Evolutionary conservation across 1,140 invertebrate genomes (phyloP), one percentile per base, ranked within the genome.

Genomic region (Ericerus pela): DNA sequence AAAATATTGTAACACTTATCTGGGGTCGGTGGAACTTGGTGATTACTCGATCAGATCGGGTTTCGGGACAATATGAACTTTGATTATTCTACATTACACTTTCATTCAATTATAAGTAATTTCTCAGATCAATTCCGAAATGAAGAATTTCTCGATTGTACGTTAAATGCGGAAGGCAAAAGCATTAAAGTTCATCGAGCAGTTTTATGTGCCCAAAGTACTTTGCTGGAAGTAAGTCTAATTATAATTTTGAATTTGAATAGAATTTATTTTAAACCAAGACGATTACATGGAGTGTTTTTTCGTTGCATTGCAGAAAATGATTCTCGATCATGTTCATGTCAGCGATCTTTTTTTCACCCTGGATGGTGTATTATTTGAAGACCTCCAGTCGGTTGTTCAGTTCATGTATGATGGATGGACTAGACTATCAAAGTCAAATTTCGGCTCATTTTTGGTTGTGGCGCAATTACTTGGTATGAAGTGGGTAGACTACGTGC

Each of bases 61-160:
- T n/a, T n/a, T n/a, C n/a, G n/a, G 41, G 26, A 22, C 26, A 47
- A 47, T 24, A 47, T 47, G 41, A 47, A 47, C 41, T 6, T 47
- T 3, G 41, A 47, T 47, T 47, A 47, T 47, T 18, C 26, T 16
- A 47, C 41, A 22, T 47, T 47, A 24, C 41, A 47, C 20, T 47
- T 24, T 47, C 11, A 24, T 5, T 47, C 41, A 4, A 24, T 47
- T 20, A 10, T 47, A 14, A 47, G 26, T 24, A 24, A 47, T 47
- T 47, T 47, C 41, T 47, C 41, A 47, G 26, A 47, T 47, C 41
- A 47, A 16, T 47, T 47, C 41, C 4, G 11, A 2, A 47, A 47
- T 24, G 41, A 47, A 47, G 41, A 47, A 24, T 47, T 47, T 16
- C 26, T 24, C 41, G 41, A 47, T 47, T 47, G 41, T 47, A 24